Percentiles rank a stretch among this genome's conserved stretches.
These are phyloP conservation scores for Dufourea novaeangliae DNA, from an alignment of 1,140 invertebrate genomes.

Conservation along the genomic window DNA sequence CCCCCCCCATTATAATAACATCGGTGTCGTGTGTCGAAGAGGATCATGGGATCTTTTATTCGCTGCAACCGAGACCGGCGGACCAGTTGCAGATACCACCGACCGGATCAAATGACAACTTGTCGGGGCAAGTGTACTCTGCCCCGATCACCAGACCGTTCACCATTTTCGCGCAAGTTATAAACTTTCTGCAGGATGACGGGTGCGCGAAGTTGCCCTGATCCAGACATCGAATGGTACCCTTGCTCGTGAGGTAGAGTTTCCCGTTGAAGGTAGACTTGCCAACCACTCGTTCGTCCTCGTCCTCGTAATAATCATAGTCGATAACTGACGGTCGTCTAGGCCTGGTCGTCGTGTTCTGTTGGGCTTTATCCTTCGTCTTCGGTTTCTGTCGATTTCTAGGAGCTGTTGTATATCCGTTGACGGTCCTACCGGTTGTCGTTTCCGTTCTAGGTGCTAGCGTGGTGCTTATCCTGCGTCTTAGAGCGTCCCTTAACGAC, in stretches of 20 bases:
- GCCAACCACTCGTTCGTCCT: constrained; percentile 82
- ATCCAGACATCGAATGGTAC: constrained; percentile 89
- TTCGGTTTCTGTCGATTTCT: constrained; percentile 72
- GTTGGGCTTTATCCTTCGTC: constrained; percentile 59
- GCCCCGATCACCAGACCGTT: constrained; percentile 89
- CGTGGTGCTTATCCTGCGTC: constrained; percentile 79
- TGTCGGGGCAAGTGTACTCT: constrained; percentile 93
- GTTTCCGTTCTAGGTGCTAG: constrained; percentile 76
- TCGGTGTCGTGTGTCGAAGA: not conserved
- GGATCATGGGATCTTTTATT: constrained; percentile 71
- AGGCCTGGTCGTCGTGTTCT: constrained; percentile 68
- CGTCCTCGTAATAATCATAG: constrained; percentile 88
- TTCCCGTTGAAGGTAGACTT: constrained; percentile 83
- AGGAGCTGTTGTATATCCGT: constrained; percentile 59
- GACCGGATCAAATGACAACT: constrained; percentile 92
- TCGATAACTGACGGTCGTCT: constrained; percentile 79
- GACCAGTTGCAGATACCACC: constrained; percentile 95
- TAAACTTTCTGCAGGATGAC: constrained; percentile 93
- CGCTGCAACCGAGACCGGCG: constrained; percentile 87
- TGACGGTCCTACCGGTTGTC: constrained; percentile 55
- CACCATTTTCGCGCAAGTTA: constrained; percentile 92
- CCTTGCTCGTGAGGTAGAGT: constrained; percentile 82
- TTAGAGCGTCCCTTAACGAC: constrained; percentile 76
- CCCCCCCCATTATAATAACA: too few species aligned
- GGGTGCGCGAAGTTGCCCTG: constrained; percentile 95